A percentile compares a stretch with the other conserved stretches of the same genome.
phyloP scores from a whole-genome alignment of 2,797 vertebrate genomes.

The Sebastes nivosus region DNA sequence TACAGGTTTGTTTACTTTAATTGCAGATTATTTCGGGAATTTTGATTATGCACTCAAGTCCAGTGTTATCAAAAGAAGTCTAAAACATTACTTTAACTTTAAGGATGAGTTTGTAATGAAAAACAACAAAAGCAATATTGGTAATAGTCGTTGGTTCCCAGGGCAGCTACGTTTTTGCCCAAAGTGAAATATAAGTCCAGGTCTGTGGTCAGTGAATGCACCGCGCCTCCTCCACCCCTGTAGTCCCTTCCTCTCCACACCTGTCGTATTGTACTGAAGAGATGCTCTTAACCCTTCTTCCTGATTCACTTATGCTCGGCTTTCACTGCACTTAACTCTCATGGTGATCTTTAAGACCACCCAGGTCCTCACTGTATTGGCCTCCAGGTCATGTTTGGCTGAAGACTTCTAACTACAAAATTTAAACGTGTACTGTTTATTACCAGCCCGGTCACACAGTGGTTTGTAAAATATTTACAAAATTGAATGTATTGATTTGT shows the following conservation, averaged over 20 bases:
- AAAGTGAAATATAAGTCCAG: conserved; percentile 23
- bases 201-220: conserved; percentile 33
- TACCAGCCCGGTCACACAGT: too few species aligned
- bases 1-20: not conserved
- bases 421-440: not conserved
- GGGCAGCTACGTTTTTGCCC: not conserved
- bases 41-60: not conserved
- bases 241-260: conserved; percentile 60
- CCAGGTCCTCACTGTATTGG: conserved; percentile 51
- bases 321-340: conserved; percentile 89
- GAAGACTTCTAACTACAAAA: conserved; percentile 11
- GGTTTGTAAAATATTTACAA: too few species aligned
- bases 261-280: conserved; percentile 71
- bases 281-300: conserved; percentile 85
- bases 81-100: not conserved
- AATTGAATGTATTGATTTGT: too few species aligned
- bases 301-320: conserved; percentile 92
- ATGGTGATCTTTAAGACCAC: conserved; percentile 86
- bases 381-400: conserved; percentile 13
- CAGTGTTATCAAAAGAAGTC: not conserved
- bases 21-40: not conserved
- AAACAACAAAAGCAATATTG: not conserved
- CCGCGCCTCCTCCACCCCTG: conserved; percentile 69
- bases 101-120: not conserved
- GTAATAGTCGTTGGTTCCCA: not conserved